Percentiles rank a stretch among this genome's conserved stretches.
Conservation (phyloP, 1,140 invertebrate species). For the Diplogasteroides magnus region DNA sequence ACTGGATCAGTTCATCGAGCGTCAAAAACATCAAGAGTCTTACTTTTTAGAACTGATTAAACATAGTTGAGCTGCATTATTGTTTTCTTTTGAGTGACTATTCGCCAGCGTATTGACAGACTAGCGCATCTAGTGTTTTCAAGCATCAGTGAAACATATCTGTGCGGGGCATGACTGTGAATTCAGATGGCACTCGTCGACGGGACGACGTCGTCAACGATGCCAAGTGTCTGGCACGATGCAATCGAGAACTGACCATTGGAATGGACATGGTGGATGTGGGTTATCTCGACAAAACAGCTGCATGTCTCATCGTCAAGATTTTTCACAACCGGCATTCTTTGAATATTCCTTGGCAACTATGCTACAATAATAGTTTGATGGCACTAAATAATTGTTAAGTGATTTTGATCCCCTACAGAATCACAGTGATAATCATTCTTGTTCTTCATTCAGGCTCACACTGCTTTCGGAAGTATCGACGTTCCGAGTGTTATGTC, state of each 20-base stretch:
- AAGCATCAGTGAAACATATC: too few relatives aligned
- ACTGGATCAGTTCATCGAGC: too few relatives aligned
- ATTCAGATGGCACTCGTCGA: constrained; percentile 16
- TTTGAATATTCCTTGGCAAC: too few relatives aligned
- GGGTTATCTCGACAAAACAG: neutral
- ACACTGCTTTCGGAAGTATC: constrained; percentile 52
- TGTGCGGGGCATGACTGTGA: too few relatives aligned
- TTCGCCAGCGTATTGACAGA: too few relatives aligned
- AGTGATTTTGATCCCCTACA: too few relatives aligned
- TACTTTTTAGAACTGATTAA: neutral
- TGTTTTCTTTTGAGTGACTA: neutral
- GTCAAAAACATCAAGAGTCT: too few relatives aligned
- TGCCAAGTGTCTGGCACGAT: constrained; percentile 44
- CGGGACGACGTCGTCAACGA: constrained; percentile 37
- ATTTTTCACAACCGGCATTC: neutral
- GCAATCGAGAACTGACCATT: constrained; percentile 44
- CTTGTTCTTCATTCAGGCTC: constrained; percentile 36
- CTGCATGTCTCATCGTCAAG: neutral
- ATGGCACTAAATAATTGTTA: too few relatives aligned
- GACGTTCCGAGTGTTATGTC: constrained; percentile 53
- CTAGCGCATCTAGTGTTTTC: too few relatives aligned
- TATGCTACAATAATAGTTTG: too few relatives aligned
- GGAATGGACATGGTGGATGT: constrained; percentile 54
- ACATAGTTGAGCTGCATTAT: neutral
- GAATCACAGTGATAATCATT: neutral